Conservation (phyloP, 2,113 vertebrate species). For the Cynopterus brachyotis region DNA sequence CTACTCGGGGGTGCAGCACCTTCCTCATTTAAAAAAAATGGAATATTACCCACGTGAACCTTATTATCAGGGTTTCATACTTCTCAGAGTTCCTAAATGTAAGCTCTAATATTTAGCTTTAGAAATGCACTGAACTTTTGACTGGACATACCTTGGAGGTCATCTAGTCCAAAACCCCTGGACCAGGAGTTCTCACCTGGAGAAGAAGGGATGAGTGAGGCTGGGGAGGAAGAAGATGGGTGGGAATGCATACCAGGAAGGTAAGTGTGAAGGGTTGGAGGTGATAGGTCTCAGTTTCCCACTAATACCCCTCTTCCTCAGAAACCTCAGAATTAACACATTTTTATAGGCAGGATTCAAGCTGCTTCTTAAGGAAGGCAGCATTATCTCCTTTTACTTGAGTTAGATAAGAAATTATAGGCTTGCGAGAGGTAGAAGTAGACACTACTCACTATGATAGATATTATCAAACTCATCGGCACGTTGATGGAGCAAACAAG, state of each 20-base stretch:
- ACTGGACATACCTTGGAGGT: not conserved
- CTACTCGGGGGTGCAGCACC: not conserved
- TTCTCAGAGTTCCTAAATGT: not conserved
- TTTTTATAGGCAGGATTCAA: not conserved
- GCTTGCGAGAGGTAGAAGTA: not conserved
- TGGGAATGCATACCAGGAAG: not conserved
- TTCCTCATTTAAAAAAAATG: not conserved
- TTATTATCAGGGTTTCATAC: not conserved
- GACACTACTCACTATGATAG: not conserved
- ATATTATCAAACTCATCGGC: not conserved
- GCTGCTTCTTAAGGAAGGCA: not conserved
- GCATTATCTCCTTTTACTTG: not conserved
- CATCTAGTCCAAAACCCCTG: not conserved
- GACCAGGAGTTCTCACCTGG: not conserved
- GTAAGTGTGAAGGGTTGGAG: not conserved
- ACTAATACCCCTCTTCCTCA: not conserved
- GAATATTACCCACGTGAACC: not conserved
- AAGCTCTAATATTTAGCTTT: not conserved
- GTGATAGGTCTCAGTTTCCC: not conserved
- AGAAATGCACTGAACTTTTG: not conserved
- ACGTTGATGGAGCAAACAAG: not conserved
- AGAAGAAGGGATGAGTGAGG: not conserved
- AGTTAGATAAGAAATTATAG: conserved; percentile 2
- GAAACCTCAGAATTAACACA: not conserved
- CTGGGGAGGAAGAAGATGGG: not conserved